phyloP scores from a whole-genome alignment of 2,797 vertebrate species.

The Tolypeutes matacus region DNA sequence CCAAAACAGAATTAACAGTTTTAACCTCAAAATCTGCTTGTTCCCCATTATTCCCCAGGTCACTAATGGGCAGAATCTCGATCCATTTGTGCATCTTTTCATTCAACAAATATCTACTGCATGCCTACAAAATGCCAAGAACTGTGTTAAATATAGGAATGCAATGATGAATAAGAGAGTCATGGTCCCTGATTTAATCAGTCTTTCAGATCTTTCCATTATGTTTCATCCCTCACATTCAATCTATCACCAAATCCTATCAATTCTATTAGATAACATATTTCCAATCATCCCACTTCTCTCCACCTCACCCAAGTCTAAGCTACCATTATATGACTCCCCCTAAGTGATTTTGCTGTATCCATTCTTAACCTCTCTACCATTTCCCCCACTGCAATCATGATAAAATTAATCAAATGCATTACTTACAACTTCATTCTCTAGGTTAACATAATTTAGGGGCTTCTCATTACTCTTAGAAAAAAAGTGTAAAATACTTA shows the following conservation, averaged over 20 bases:
- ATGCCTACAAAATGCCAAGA: background rate
- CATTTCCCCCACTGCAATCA: background rate
- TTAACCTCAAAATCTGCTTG: background rate
- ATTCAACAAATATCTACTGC: background rate
- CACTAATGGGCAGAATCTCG: background rate
- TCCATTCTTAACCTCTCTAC: background rate
- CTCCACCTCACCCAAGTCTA: background rate
- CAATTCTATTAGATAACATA: background rate
- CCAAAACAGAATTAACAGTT: background rate
- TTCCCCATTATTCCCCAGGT: background rate
- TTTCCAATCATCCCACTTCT: background rate
- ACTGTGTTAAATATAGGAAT: background rate
- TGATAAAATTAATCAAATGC: background rate
- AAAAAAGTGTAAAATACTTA: background rate
- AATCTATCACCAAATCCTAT: background rate
- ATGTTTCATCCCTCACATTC: background rate
- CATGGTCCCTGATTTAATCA: fast-evolving
- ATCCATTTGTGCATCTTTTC: background rate
- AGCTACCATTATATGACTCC: background rate
- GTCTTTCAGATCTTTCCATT: background rate
- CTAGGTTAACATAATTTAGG: background rate
- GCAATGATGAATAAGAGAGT: background rate
- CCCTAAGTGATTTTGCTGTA: background rate
- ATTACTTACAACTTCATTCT: background rate
- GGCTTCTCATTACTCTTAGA: background rate